Conservation (phyloP, 2,888 invertebrate species). For the Apocheima hispidaria region DNA sequence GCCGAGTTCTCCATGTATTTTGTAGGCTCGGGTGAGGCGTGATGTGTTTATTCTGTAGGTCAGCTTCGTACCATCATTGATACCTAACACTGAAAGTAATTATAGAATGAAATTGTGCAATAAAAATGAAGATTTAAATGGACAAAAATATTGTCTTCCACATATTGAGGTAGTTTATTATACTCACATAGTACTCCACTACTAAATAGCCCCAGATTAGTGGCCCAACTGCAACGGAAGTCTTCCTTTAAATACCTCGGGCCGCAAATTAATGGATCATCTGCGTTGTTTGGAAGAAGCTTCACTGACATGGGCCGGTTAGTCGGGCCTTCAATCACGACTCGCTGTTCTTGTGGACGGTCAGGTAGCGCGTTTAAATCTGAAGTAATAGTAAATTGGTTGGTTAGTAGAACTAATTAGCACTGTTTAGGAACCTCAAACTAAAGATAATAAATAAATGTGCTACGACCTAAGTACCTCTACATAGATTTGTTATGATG, state of each 20-base stretch:
- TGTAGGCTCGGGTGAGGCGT: conserved; percentile 89
- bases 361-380: conserved; percentile 90
- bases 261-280: conserved; percentile 91
- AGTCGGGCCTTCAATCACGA: conserved; percentile 88
- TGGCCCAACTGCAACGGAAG: conserved; percentile 87
- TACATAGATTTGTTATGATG: conserved; percentile 87
- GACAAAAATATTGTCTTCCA: background rate
- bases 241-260: conserved; percentile 90
- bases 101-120: background rate
- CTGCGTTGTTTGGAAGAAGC: conserved; percentile 89
- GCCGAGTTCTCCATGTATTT: conserved; percentile 91
- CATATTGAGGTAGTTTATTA: background rate
- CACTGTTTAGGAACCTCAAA: conserved; percentile 82
- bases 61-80: conserved; percentile 88
- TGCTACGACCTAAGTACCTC: too few relatives aligned
- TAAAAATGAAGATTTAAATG: background rate
- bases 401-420: background rate
- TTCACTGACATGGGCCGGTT: conserved; percentile 85
- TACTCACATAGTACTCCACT: conserved; percentile 91
- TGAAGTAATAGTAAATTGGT: conserved; percentile 59
- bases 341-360: conserved; percentile 85
- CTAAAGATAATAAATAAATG: too few relatives aligned
- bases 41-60: conserved; percentile 86
- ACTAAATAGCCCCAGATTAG: conserved; percentile 87
- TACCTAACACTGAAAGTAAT: conserved; percentile 88